phyloP scores from a whole-genome alignment of 2,888 invertebrate genomes.

The Meandrusa payeni region DNA sequence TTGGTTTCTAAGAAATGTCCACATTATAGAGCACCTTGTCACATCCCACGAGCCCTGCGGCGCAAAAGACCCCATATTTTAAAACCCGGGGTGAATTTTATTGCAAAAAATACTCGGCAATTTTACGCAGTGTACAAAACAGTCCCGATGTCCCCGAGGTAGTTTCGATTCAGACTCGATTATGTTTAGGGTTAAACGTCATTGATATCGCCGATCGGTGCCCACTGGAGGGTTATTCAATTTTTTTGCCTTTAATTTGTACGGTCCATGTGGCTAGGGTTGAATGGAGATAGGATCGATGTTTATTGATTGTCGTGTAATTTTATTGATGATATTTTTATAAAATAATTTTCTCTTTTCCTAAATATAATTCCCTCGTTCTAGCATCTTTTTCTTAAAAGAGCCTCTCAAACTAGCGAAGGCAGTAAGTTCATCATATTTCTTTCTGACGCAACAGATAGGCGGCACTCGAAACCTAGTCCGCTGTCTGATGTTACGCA shows the following conservation, averaged over 20 bases:
- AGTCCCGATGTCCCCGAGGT: constrained; percentile 73
- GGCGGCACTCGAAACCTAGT: no score
- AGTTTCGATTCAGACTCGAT: constrained; percentile 77
- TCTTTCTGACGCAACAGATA: no score
- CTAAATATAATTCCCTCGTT: no score
- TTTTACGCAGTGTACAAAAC: constrained; percentile 63
- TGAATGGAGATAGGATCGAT: constrained; percentile 44
- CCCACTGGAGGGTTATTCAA: constrained; percentile 69
- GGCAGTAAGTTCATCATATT: no score
- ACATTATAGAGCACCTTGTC: constrained; percentile 12
- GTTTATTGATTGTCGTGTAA: constrained; percentile 54
- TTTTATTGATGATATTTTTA: constrained; percentile 44
- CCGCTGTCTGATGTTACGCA: no score
- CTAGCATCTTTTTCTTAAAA: no score
- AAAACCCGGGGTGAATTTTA: constrained; percentile 64
- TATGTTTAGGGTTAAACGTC: constrained; percentile 80
- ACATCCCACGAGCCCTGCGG: constrained; percentile 57
- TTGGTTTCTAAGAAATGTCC: constrained; percentile 4
- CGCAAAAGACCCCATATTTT: constrained; percentile 57
- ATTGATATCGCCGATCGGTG: constrained; percentile 75
- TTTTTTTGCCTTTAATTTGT: constrained; percentile 72
- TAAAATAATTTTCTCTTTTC: no score
- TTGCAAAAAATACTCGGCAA: constrained; percentile 72
- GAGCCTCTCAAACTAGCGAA: no score
- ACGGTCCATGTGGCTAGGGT: constrained; percentile 59